Percentiles rank a stretch among this genome's conserved stretches.
Conservation (phyloP, 2,113 vertebrate genomes). For the Peucedramus taeniatus region DNA sequence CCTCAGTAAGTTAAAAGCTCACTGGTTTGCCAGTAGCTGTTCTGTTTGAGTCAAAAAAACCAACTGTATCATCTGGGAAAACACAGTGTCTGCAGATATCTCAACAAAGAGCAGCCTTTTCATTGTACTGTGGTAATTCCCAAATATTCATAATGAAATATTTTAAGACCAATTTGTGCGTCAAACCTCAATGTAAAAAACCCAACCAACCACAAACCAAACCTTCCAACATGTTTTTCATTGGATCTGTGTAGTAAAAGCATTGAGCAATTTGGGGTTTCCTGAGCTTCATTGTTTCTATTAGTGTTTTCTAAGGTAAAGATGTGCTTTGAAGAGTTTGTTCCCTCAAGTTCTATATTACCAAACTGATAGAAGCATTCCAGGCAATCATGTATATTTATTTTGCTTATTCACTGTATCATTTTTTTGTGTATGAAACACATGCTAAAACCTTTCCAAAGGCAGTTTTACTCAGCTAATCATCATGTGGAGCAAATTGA, state of each 20-base stretch:
- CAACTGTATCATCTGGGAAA: background rate
- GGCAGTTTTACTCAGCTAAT: constrained; percentile 4
- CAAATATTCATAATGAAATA: background rate
- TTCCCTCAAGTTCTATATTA: background rate
- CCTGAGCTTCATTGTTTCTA: background rate
- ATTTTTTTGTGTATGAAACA: constrained; percentile 25
- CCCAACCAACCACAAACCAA: background rate
- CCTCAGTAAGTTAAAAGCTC: constrained; percentile 76
- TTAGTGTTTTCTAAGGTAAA: constrained; percentile 15
- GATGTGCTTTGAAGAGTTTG: constrained; percentile 21
- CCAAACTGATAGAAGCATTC: constrained; percentile 14
- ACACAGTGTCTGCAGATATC: background rate
- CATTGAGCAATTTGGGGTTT: background rate
- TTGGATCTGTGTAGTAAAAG: background rate
- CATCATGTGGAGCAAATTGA: constrained; percentile 5
- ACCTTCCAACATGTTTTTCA: background rate
- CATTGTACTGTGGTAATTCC: background rate
- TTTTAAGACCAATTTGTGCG: background rate
- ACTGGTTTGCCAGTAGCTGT: constrained; percentile 22
- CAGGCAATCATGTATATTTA: constrained; percentile 18
- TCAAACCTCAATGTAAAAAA: background rate
- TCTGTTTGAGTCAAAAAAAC: background rate
- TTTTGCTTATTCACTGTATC: background rate
- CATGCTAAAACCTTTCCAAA: constrained; percentile 17
- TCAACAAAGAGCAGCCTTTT: background rate